Evolutionary conservation across 1,140 invertebrate species (phyloP), one percentile per base, ranked within the genome.

Genomic region (Drosophila trapezifrons): DNA sequence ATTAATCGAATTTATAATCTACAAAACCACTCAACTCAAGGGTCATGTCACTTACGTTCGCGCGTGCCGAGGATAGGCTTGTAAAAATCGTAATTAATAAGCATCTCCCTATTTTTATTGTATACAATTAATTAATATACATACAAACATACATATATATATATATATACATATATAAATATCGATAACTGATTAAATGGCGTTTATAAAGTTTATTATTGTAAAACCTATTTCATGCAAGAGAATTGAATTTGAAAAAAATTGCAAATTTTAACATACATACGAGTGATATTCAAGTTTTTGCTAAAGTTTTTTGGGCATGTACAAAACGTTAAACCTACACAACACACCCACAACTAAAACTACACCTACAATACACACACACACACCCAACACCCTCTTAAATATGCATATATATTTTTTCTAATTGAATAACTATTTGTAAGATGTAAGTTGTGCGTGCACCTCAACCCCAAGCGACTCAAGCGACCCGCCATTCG

Each of bases 201-300:
- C 60, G 79, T 81, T 87, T 86, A 65, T 47, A 82, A 87, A 69
- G 73, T 71, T 78, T 75, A 77, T 78, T 75, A 77, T 77, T 89
- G 72, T 87, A 66, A 89, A 73, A 76, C 67, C 76, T 76, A 64
- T 66, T 78, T 89, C 79, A 87, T 89, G 83, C 83, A 89, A 87
- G 83, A 80, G 83, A 87, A 87, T 87, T 87, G 83, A 87, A 89
- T 78, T 85, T 86, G 69, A 74, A 74, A 84, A 74, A 74, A 84
- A 70, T 71, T 65, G 59, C 43, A 78, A 71, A 78, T 65, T 79
- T 67, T 73, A 78, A 79, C 57, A 78, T 73, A 79, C 59, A 73
- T 71, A 71, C 67, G 70, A 73, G 73, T 76, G 73, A 76, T 76
- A 76, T 76, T 76, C 62, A 67, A 76, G 47, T 76, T 74, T 65